These are phyloP conservation scores for Cinara cedri DNA, from an alignment of 2,888 invertebrate species.

Conservation along the genomic window DNA sequence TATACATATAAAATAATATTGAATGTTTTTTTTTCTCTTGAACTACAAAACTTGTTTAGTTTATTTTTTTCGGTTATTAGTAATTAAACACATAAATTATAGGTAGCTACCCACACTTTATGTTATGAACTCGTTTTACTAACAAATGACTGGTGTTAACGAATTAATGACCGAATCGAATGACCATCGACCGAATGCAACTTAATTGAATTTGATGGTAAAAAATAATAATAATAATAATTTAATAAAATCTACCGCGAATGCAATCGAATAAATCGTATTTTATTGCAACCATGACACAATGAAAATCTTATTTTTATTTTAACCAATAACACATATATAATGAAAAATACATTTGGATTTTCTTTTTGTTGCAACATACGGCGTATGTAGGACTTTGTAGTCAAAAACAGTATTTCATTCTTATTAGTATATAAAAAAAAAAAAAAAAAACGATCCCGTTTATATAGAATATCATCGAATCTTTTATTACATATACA, in stretches of 20 bases:
- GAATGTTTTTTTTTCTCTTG: no score
- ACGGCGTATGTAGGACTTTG: not conserved
- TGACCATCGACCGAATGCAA: not conserved
- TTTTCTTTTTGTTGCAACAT: not conserved
- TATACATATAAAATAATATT: no score
- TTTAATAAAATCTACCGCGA: not conserved
- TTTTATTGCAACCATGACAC: not conserved
- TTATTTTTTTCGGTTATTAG: no score
- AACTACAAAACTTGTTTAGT: no score
- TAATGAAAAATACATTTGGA: not conserved
- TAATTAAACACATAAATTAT: no score
- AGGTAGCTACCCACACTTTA: no score
- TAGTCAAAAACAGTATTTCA: not conserved
- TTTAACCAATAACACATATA: not conserved
- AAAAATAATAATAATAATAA: not conserved
- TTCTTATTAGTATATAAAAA: not conserved
- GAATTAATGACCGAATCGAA: not conserved
- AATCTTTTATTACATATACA: no score
- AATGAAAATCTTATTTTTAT: not conserved
- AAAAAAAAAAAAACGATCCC: not conserved
- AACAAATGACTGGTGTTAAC: no score
- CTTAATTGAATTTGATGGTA: not conserved
- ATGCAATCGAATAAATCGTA: not conserved
- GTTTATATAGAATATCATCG: no score
- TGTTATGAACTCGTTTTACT: no score